phyloP scores from a whole-genome alignment of 2,797 vertebrate genomes.

The Zenarchopterus dispar region DNA sequence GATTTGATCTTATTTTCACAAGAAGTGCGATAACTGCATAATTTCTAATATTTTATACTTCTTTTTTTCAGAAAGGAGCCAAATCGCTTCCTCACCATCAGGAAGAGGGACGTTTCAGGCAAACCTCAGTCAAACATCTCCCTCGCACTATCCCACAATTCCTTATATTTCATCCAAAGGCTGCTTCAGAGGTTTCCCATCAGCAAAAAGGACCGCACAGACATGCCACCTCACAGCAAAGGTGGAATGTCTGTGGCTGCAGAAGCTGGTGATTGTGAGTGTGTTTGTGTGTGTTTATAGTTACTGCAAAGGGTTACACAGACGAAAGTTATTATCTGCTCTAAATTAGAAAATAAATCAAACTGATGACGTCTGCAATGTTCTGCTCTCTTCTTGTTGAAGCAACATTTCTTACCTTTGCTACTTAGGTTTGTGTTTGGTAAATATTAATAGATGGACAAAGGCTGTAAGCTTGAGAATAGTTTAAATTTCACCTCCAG shows the following conservation, averaged over 20 bases:
- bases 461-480: too few species aligned
- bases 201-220: conserved; percentile 86
- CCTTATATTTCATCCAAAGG: conserved; percentile 78
- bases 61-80: conserved; percentile 85
- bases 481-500: too few species aligned
- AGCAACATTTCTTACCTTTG: too few species aligned
- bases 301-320: not conserved
- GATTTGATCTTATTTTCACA: not conserved
- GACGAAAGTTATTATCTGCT: too few species aligned
- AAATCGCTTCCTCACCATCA: conserved; percentile 88
- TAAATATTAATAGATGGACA: too few species aligned
- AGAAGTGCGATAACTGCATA: too few species aligned
- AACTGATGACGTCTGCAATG: too few species aligned
- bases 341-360: too few species aligned
- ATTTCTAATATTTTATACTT: not conserved
- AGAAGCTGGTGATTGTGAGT: conserved; percentile 80
- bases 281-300: not conserved
- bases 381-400: too few species aligned
- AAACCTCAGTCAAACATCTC: conserved; percentile 79
- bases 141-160: conserved; percentile 82
- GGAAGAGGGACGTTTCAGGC: conserved; percentile 87
- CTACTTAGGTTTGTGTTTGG: too few species aligned
- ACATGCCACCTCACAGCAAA: conserved; percentile 84
- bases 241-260: conserved; percentile 71
- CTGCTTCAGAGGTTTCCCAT: conserved; percentile 90